phyloP scores from a whole-genome alignment of 2,797 vertebrate species.

The Babyrousa celebensis region DNA sequence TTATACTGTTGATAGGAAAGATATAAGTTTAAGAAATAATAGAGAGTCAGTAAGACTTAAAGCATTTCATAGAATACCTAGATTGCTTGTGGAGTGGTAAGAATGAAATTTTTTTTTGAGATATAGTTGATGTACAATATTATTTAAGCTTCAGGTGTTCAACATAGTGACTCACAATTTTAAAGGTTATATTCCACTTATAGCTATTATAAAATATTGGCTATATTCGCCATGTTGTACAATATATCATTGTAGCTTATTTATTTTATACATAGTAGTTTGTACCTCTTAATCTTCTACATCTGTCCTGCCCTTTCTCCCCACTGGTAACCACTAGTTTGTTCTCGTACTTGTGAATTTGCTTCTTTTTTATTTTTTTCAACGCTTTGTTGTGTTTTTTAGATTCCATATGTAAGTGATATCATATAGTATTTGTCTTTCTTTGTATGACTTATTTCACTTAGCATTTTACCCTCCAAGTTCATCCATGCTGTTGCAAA shows the following conservation, averaged over 20 bases:
- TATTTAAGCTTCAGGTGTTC: not conserved
- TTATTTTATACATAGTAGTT: not conserved
- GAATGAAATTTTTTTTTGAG: not conserved
- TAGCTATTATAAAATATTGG: not conserved
- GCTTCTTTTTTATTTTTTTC: not conserved
- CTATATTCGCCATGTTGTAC: not conserved
- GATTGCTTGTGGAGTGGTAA: not conserved
- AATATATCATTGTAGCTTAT: not conserved
- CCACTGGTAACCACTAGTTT: not conserved
- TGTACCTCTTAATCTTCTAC: not conserved
- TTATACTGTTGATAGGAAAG: not conserved
- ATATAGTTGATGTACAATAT: not conserved
- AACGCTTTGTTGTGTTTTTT: too few relatives aligned
- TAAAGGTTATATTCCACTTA: not conserved
- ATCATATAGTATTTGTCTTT: not conserved
- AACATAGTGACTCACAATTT: not conserved
- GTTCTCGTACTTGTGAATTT: not conserved
- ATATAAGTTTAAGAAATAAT: not conserved
- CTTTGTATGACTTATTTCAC: not conserved
- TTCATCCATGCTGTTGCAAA: constrained; percentile 3
- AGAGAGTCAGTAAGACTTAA: not conserved
- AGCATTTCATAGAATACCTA: not conserved
- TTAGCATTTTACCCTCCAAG: not conserved
- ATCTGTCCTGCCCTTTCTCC: too few relatives aligned
- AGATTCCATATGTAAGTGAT: too few relatives aligned